A percentile compares a stretch with the other conserved stretches of the same genome.
Conservation (phyloP, 2,113 vertebrate genomes). For the Lathamus discolor region DNA sequence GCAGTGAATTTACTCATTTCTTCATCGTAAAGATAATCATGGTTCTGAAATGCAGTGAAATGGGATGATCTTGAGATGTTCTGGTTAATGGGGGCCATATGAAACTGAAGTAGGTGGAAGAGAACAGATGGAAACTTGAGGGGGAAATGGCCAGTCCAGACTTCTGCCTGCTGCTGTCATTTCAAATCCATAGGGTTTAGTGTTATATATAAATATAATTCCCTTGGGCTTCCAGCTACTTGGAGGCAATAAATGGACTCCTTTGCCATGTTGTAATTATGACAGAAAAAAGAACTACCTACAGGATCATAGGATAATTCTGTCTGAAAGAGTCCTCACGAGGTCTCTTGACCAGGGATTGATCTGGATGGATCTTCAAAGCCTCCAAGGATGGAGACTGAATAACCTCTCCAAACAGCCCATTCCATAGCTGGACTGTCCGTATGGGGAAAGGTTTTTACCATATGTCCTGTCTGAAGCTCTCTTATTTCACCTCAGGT, state of each 20-base stretch:
- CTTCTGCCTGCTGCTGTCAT: neutral
- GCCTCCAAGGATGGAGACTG: neutral
- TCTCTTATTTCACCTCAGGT: neutral
- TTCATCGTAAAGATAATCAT: neutral
- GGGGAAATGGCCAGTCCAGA: neutral
- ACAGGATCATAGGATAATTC: neutral
- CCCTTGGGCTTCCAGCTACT: neutral
- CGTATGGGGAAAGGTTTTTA: neutral
- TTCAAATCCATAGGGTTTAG: neutral
- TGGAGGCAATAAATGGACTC: neutral
- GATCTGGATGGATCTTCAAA: neutral
- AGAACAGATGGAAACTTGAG: neutral
- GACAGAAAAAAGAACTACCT: neutral
- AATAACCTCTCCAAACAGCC: neutral
- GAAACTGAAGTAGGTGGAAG: neutral
- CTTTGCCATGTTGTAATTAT: neutral
- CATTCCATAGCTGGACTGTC: neutral
- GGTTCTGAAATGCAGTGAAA: neutral
- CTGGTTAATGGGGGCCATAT: neutral
- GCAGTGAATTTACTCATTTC: conserved; percentile 19
- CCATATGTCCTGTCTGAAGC: neutral
- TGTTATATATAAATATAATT: neutral
- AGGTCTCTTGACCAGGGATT: neutral
- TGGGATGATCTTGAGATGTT: neutral
- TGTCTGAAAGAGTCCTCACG: neutral